Evolutionary conservation across 1,140 invertebrate genomes (phyloP), one percentile per base, ranked within the genome.

Genomic region (Drosophila chauvacae): DNA sequence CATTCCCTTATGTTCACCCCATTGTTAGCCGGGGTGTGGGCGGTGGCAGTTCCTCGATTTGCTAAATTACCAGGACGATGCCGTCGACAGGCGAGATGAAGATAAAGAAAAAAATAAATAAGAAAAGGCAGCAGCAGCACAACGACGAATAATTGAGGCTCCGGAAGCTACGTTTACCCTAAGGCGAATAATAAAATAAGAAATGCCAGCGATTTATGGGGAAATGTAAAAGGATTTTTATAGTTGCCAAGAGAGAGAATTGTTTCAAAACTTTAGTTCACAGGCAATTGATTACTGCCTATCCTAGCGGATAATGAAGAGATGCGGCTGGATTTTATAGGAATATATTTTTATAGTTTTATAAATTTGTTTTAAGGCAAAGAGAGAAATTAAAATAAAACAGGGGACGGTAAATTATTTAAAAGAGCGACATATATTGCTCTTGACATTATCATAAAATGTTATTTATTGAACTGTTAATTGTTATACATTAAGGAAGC

Each of bases 51-150:
- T 70, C 11, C 65, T 64, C 65, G 65, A 69, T 69, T 69, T 50
- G 23, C 51, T 50, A 72, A 72, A 72, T 72, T 72, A 71, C 66
- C 68, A 71, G 20, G 66, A 72, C 53, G 66, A 58, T 59, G 66
- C 42, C 39, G 69, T 72, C 44, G 66, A 71, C 66, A 72, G 39
- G n/a, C 13, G 26, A 44, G 66, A 72, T 72, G 37, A 37, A 60
- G 68, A 73, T 72, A 60, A 72, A 69, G 48, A 35, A 39, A 30
- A 65, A 59, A 33, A 60, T 26, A 56, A 26, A 56, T 56, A 56
- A 26, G 35, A 39, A 23, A 26, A 56, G 35, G 37, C 35, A 72
- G 23, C 35, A 23, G 51, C 26, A 28, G 23, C 35, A 58, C 59
- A 14, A 30, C 30, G 41, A 55, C 37, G 41, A 76, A 66, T 72